Evolutionary conservation across 2,888 invertebrate species (phyloP).

Genomic region (Deilephila porcellus): DNA sequence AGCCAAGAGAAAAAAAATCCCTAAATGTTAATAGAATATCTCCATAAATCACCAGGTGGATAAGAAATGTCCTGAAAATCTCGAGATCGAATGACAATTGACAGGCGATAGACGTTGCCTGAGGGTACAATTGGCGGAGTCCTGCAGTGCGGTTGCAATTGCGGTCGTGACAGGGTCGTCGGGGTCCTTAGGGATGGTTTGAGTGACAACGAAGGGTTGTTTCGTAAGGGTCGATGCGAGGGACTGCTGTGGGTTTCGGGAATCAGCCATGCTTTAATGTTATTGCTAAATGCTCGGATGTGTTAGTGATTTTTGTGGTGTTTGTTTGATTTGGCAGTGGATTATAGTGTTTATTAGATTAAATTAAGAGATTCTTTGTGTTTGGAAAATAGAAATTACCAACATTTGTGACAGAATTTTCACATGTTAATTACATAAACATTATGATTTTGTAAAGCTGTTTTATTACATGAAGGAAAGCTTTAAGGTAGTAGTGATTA

Average conservation of each 20-base stretch:
- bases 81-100: constrained; percentile 17
- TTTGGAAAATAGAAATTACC: too few species aligned
- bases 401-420: too few species aligned
- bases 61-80: neutral
- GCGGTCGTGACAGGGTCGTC: constrained; percentile 21
- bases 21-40: too few species aligned
- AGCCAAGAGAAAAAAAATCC: too few species aligned
- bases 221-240: neutral
- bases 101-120: constrained; percentile 16
- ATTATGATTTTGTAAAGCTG: too few species aligned
- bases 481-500: too few species aligned
- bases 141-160: constrained; percentile 23
- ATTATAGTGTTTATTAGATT: too few species aligned
- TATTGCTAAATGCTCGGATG: neutral
- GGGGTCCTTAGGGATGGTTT: constrained; percentile 17
- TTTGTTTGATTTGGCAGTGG: too few species aligned
- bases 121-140: constrained; percentile 11
- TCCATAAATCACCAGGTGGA: neutral
- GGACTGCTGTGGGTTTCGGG: constrained; percentile 1
- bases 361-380: too few species aligned
- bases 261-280: neutral
- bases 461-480: too few species aligned
- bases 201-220: constrained; percentile 26
- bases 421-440: too few species aligned
- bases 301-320: neutral